phyloP scores from a whole-genome alignment of 2,797 vertebrate genomes.

The Sebastes nivosus region DNA sequence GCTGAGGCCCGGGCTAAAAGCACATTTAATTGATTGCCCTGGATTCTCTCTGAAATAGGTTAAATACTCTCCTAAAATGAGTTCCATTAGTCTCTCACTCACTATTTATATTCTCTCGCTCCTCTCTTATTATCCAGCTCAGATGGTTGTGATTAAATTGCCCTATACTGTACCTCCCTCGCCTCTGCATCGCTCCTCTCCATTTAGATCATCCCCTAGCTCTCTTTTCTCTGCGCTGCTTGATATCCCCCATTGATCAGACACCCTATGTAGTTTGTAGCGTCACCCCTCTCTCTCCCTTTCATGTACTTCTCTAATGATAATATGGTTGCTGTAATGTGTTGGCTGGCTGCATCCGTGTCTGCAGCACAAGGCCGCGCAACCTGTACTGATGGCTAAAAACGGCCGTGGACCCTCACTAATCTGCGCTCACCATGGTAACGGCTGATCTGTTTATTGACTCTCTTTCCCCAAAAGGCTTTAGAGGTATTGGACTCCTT shows the following conservation, averaged over 20 bases:
- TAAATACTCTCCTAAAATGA: conserved; percentile 79
- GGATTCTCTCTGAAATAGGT: conserved; percentile 76
- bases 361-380: conserved; percentile 13
- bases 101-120: conserved; percentile 73
- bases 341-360: conserved; percentile 22
- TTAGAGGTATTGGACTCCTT: conserved; percentile 18
- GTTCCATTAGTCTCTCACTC: conserved; percentile 75
- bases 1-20: conserved; percentile 59
- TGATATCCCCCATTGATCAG: conserved; percentile 58
- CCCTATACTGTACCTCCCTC: conserved; percentile 45
- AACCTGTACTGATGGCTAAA: conserved; percentile 19
- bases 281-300: neutral
- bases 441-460: conserved; percentile 52
- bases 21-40: conserved; percentile 79
- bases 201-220: conserved; percentile 26
- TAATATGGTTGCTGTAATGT: conserved; percentile 38
- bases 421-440: conserved; percentile 31
- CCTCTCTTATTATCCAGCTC: conserved; percentile 71
- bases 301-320: conserved; percentile 41
- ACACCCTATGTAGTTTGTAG: conserved; percentile 14
- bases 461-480: neutral
- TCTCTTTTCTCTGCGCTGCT: conserved; percentile 17
- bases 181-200: conserved; percentile 40
- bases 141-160: conserved; percentile 77
- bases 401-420: conserved; percentile 14